Percentiles rank a stretch among this genome's conserved stretches.
Conservation (phyloP, 2,888 invertebrate genomes). For the Exephanes ischioxanthus region DNA sequence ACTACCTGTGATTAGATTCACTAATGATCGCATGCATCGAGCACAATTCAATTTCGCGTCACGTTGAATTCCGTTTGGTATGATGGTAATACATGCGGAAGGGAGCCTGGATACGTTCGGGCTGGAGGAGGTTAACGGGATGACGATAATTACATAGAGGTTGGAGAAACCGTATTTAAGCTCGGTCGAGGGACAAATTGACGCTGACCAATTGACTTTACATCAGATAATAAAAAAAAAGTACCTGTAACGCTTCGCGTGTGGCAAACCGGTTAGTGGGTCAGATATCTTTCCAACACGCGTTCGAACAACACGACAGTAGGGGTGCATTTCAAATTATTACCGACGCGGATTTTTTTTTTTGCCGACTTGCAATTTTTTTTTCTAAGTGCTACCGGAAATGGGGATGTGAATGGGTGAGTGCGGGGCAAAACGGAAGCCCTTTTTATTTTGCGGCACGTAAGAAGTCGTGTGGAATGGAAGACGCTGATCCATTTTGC, state of each 20-base stretch:
- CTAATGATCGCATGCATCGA: constrained; percentile 65
- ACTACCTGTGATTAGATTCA: constrained; percentile 64
- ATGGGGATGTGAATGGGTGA: too few relatives aligned
- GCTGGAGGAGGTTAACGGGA: constrained; percentile 5
- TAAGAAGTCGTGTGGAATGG: background rate
- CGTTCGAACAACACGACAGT: too few relatives aligned
- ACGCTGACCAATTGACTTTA: background rate
- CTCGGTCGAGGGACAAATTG: background rate
- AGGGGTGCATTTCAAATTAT: too few relatives aligned
- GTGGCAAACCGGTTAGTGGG: too few relatives aligned
- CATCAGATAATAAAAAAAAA: too few relatives aligned
- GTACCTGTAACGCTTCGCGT: too few relatives aligned
- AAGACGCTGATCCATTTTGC: background rate
- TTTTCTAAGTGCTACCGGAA: too few relatives aligned
- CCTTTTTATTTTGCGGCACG: background rate
- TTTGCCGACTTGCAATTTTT: too few relatives aligned
- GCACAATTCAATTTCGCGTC: constrained; percentile 64
- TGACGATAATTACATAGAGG: background rate
- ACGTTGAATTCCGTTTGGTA: constrained; percentile 60
- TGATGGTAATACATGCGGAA: constrained; percentile 45
- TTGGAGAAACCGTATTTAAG: background rate
- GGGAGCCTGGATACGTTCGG: background rate
- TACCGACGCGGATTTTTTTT: too few relatives aligned
- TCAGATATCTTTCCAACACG: too few relatives aligned
- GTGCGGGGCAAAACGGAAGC: too few relatives aligned